Conservation (phyloP, 2,797 vertebrate species). For the Triplophysa yarkandensis region DNA sequence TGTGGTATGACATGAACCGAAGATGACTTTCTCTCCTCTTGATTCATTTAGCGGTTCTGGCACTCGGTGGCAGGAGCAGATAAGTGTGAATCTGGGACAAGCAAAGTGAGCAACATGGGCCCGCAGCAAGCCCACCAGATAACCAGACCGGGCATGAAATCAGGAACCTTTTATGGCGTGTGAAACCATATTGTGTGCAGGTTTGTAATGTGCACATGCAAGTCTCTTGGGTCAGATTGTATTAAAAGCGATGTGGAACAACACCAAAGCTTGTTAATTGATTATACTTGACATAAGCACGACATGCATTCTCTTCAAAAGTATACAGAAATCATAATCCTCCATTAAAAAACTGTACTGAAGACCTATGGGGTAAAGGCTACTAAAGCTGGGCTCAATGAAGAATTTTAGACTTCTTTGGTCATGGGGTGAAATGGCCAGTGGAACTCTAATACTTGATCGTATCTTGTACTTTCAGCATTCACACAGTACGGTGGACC, state of each 20-base stretch:
- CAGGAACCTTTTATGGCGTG: conserved; percentile 39
- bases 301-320: background rate
- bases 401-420: background rate
- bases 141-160: conserved; percentile 37
- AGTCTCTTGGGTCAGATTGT: background rate
- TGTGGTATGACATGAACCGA: conserved; percentile 28
- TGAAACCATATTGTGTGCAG: conserved; percentile 5
- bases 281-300: conserved; percentile 9
- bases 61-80: conserved; percentile 41
- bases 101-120: conserved; percentile 32
- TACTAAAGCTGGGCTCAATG: background rate
- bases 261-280: background rate
- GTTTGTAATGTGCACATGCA: conserved; percentile 8
- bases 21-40: conserved; percentile 41
- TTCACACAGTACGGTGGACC: background rate
- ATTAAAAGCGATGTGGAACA: background rate
- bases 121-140: conserved; percentile 15
- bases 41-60: conserved; percentile 51
- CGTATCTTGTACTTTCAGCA: background rate
- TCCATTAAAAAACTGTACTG: background rate
- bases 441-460: background rate
- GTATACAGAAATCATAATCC: conserved; percentile 3
- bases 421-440: background rate
- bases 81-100: conserved; percentile 56
- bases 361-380: background rate